These are phyloP conservation scores for Campaea margaritaria DNA, from an alignment of 2,888 invertebrate species.

Conservation along the genomic window DNA sequence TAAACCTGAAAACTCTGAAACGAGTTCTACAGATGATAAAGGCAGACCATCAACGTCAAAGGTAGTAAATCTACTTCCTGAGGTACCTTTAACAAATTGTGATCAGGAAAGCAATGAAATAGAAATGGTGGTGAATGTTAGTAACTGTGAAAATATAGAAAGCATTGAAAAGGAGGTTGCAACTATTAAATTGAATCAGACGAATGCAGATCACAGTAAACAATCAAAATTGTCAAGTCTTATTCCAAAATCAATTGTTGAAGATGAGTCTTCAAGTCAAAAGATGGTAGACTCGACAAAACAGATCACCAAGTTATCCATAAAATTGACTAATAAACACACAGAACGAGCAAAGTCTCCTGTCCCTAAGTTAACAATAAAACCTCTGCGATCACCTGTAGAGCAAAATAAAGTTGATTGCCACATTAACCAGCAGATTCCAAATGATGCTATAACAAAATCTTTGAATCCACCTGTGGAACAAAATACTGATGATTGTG, in stretches of 20 bases:
- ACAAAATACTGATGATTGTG: constrained; percentile 36
- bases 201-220: constrained; percentile 23
- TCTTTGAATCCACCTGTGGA: not conserved
- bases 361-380: constrained; percentile 76
- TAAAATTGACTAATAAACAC: constrained; percentile 73
- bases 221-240: constrained; percentile 41
- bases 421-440: constrained; percentile 3
- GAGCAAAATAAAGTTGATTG: constrained; percentile 45
- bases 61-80: constrained; percentile 10
- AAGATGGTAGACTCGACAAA: constrained; percentile 54
- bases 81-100: constrained; percentile 23
- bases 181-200: constrained; percentile 63
- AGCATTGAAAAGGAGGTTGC: constrained; percentile 54
- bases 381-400: constrained; percentile 61
- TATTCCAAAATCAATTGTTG: constrained; percentile 45
- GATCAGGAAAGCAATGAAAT: constrained; percentile 18
- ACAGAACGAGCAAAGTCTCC: constrained; percentile 71
- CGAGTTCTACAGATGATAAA: constrained; percentile 16
- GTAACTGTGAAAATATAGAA: constrained; percentile 2
- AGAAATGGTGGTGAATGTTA: constrained; percentile 2
- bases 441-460: constrained; percentile 49
- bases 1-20: constrained; percentile 11
- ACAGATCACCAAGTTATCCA: constrained; percentile 81
- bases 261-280: constrained; percentile 43
- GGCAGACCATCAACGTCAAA: not conserved